A percentile compares a stretch with the other conserved stretches of the same genome.
Conservation (phyloP, 1,140 invertebrate genomes). For the Berghia stephanieae region DNA sequence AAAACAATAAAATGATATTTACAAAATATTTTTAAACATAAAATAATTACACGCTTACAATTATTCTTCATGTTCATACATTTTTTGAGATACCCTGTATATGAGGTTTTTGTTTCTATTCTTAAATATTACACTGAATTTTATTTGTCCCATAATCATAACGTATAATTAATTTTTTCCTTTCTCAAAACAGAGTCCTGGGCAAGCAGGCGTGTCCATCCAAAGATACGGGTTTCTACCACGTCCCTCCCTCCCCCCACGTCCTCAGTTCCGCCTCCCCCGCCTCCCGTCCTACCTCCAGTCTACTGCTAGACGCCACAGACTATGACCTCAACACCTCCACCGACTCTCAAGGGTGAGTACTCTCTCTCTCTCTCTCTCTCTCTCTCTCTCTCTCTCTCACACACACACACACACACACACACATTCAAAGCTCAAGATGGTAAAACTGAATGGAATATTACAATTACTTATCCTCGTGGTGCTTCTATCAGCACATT, state of each 20-base stretch:
- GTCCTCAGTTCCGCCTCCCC: constrained; percentile 42
- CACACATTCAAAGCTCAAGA: no score
- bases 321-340: constrained; percentile 47
- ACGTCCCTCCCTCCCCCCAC: constrained; percentile 42
- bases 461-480: no score
- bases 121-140: no score
- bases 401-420: no score
- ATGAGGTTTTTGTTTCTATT: no score
- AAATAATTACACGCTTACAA: neutral
- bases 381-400: constrained; percentile 48
- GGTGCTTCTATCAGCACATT: no score
- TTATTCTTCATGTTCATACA: neutral
- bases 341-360: constrained; percentile 57
- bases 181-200: constrained; percentile 45
- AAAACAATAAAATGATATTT: neutral
- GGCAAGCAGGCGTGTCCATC: constrained; percentile 51
- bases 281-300: constrained; percentile 46
- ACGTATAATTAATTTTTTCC: neutral
- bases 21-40: neutral
- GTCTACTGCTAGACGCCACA: constrained; percentile 48
- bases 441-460: no score
- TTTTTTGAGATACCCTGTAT: no score
- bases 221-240: constrained; percentile 49
- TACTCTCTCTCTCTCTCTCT: no score
- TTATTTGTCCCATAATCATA: neutral